Conservation (phyloP, 2,888 invertebrate genomes). For the Drosophila tanythrix region DNA sequence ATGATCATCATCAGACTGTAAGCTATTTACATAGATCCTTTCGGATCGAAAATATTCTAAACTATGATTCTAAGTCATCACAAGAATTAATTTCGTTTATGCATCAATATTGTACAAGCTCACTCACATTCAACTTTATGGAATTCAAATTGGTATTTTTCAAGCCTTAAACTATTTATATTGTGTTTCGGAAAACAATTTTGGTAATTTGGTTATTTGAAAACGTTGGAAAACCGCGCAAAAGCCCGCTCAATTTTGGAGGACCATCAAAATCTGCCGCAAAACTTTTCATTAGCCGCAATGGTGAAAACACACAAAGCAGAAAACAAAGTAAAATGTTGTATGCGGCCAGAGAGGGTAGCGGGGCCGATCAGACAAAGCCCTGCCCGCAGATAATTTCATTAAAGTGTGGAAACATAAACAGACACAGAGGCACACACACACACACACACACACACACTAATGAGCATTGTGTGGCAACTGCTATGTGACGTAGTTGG, state of each 20-base stretch:
- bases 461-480: slow-evolving; percentile 45
- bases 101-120: not conserved
- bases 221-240: slow-evolving; percentile 9
- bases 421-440: slow-evolving; percentile 59
- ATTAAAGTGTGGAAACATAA: slow-evolving; percentile 65
- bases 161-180: slow-evolving; percentile 19
- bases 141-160: slow-evolving; percentile 1
- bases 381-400: slow-evolving; percentile 78
- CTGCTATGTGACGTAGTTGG: not conserved
- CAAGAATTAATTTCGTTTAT: not conserved
- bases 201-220: slow-evolving; percentile 30
- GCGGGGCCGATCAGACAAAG: slow-evolving; percentile 26
- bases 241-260: slow-evolving; percentile 42
- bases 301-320: slow-evolving; percentile 44
- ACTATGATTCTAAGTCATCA: not conserved
- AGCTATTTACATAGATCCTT: not conserved
- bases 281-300: slow-evolving; percentile 58
- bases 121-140: not conserved
- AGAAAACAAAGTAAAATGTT: slow-evolving; percentile 30
- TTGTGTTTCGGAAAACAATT: slow-evolving; percentile 16
- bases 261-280: slow-evolving; percentile 66
- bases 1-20: not conserved
- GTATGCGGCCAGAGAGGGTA: not conserved
- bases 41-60: not conserved
- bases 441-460: slow-evolving; percentile 32